phyloP scores from a whole-genome alignment of 2,113 vertebrate species.

The Alosa alosa region DNA sequence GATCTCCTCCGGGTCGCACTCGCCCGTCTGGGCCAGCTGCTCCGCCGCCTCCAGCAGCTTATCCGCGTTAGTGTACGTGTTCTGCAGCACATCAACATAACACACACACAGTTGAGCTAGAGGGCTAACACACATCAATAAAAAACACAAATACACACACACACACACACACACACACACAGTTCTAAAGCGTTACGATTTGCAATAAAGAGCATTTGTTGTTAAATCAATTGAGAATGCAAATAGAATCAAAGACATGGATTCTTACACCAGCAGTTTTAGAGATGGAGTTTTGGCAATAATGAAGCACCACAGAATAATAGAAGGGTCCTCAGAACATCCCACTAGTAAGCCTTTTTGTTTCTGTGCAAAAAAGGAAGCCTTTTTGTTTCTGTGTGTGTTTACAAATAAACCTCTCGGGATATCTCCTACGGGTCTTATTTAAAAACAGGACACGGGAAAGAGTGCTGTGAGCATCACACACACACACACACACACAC shows the following conservation, averaged over 20 bases:
- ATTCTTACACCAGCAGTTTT: constrained; percentile 73
- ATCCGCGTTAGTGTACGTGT: constrained; percentile 97
- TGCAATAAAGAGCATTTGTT: too few relatives aligned
- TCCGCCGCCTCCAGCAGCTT: constrained; percentile 96
- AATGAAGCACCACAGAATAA: neutral
- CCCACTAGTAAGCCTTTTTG: neutral
- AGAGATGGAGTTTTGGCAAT: neutral
- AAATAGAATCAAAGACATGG: neutral
- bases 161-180: constrained; percentile 3
- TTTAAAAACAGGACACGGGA: neutral
- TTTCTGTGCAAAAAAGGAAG: neutral
- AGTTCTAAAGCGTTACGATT: too few relatives aligned
- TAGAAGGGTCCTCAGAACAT: neutral
- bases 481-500: constrained; percentile 7
- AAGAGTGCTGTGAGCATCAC: neutral
- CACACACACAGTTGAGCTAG: neutral
- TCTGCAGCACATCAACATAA: constrained; percentile 65
- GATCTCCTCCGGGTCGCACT: constrained; percentile 98
- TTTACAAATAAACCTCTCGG: neutral
- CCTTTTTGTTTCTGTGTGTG: neutral
- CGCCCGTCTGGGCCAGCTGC: constrained; percentile 96
- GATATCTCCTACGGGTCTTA: neutral
- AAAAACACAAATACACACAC: neutral
- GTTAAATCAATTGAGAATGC: too few relatives aligned
- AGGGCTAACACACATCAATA: neutral